These are phyloP conservation scores for Microctonus aethiopoides DNA, from an alignment of 2,888 invertebrate species.

Conservation along the genomic window DNA sequence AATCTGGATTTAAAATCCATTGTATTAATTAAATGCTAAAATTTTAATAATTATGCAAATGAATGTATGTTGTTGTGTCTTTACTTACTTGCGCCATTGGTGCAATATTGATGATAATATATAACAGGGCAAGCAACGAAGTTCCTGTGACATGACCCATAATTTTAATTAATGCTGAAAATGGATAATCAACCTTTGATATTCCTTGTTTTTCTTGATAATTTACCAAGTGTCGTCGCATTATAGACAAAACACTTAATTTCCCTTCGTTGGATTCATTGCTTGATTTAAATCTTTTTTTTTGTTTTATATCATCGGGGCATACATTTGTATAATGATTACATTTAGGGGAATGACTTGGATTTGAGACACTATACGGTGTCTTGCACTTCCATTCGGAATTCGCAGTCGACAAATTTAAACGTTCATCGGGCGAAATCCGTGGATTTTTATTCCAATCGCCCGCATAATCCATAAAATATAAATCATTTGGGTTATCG, in stretches of 20 bases:
- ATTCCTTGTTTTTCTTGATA: conserved; percentile 57
- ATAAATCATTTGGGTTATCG: background rate
- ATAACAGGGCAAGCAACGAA: conserved; percentile 55
- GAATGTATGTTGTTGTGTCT: background rate
- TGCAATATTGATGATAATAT: conserved; percentile 54
- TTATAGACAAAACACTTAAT: conserved; percentile 38
- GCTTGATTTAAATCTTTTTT: background rate
- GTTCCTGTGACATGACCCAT: conserved; percentile 57
- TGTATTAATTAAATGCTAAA: background rate
- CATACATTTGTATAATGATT: conserved; percentile 13
- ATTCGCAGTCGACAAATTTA: conserved; percentile 13
- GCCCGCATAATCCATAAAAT: conserved; percentile 34
- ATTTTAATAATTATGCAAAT: too few relatives aligned
- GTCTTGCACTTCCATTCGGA: conserved; percentile 51
- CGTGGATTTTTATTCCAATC: conserved; percentile 46
- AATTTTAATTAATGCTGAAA: conserved; percentile 51
- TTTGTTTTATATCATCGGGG: background rate
- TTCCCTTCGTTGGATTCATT: conserved; percentile 23
- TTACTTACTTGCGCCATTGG: conserved; percentile 53
- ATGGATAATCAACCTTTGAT: conserved; percentile 57
- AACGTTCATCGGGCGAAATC: conserved; percentile 27
- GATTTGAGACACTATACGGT: conserved; percentile 49
- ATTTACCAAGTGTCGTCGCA: conserved; percentile 54
- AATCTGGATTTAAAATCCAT: conserved; percentile 45
- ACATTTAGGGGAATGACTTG: conserved; percentile 14